phyloP scores from a whole-genome alignment of 2,113 vertebrate species.

The Scytalopus superciliaris region DNA sequence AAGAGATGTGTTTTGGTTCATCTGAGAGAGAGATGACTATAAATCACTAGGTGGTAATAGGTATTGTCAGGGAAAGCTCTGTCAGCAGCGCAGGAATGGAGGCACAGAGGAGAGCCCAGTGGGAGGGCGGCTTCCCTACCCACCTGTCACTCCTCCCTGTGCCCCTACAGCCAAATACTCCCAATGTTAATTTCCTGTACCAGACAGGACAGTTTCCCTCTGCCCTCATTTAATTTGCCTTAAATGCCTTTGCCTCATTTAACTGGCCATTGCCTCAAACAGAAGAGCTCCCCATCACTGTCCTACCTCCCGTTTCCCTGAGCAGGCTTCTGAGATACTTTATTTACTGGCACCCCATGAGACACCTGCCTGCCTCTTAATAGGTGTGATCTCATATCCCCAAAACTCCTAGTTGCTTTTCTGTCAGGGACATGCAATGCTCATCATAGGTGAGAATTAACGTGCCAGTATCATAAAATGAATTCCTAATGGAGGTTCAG shows the following conservation, averaged over 20 bases:
- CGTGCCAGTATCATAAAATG: background rate
- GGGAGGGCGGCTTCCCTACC: background rate
- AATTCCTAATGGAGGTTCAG: background rate
- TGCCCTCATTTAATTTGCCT: background rate
- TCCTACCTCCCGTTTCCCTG: background rate
- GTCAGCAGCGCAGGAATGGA: background rate
- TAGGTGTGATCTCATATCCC: background rate
- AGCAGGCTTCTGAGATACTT: background rate
- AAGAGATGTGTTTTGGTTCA: conserved; percentile 28
- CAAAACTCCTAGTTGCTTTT: background rate
- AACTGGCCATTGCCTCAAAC: background rate
- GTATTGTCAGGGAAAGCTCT: conserved; percentile 27
- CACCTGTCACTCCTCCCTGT: background rate
- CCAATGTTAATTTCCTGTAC: background rate
- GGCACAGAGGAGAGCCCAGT: background rate
- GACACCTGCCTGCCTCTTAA: background rate
- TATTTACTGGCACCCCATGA: background rate
- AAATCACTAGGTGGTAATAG: conserved; percentile 37
- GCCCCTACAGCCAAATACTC: background rate
- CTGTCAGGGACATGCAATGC: background rate
- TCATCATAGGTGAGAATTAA: background rate
- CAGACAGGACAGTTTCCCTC: background rate
- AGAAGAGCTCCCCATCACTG: background rate
- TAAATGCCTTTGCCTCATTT: background rate
- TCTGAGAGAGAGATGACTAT: conserved; percentile 23